A percentile compares a stretch with the other conserved stretches of the same genome.
These are phyloP conservation scores for Trisateles emortualis DNA, from an alignment of 2,888 invertebrate genomes.

Conservation along the genomic window DNA sequence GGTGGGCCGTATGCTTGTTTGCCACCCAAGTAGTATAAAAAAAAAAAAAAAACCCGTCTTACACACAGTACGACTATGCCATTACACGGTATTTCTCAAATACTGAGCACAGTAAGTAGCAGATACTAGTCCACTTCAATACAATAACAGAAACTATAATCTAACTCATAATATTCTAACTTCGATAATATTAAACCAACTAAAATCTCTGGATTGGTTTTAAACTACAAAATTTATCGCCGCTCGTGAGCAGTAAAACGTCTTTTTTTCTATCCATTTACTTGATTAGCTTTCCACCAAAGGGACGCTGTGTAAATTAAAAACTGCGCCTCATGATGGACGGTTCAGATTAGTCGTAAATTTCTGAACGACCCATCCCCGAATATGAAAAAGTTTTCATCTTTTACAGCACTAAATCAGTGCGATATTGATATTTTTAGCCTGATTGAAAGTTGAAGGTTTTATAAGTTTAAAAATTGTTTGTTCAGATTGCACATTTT, in stretches of 20 bases:
- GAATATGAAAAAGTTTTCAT: slow-evolving; percentile 1
- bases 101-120: too few species aligned
- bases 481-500: too few species aligned
- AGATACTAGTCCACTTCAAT: too few species aligned
- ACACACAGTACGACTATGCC: too few species aligned
- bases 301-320: slow-evolving; percentile 16
- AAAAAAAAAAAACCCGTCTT: too few species aligned
- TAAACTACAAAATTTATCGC: slow-evolving; percentile 8
- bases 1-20: too few species aligned
- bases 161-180: too few species aligned
- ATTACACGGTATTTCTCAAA: too few species aligned
- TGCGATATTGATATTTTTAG: neutral
- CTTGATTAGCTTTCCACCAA: slow-evolving; percentile 26
- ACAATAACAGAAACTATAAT: too few species aligned
- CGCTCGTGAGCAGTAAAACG: neutral
- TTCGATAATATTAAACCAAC: neutral
- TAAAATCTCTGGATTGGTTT: slow-evolving; percentile 8
- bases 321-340: slow-evolving; percentile 10
- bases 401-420: neutral
- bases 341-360: slow-evolving; percentile 6
- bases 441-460: neutral
- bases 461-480: too few species aligned
- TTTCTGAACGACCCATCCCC: neutral
- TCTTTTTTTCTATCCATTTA: slow-evolving; percentile 22
- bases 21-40: too few species aligned